These are phyloP conservation scores for Sitta carolinensis DNA, from an alignment of 2,797 vertebrate species.

Conservation along the genomic window DNA sequence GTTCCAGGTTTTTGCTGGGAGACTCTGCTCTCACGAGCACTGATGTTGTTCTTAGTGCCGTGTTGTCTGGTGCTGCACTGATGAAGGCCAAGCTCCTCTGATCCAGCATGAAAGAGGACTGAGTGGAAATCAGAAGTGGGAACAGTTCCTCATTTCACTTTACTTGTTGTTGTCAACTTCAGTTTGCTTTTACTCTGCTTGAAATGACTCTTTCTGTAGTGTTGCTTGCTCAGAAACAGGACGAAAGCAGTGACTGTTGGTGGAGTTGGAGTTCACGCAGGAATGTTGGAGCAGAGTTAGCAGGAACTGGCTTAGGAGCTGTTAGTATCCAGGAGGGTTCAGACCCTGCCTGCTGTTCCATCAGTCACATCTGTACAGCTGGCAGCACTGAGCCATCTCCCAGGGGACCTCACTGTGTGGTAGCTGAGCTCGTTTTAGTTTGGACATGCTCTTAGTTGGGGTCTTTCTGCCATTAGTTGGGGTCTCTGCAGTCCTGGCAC, in stretches of 20 bases:
- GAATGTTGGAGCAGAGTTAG: background rate
- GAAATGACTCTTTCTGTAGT: background rate
- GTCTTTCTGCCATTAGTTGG: background rate
- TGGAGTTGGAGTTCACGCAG: background rate
- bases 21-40: slow-evolving; percentile 2
- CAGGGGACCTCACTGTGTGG: rapidly evolving
- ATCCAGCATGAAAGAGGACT: slow-evolving; percentile 33
- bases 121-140: slow-evolving; percentile 37
- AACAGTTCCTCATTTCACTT: slow-evolving; percentile 27
- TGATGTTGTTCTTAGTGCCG: background rate
- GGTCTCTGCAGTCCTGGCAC: background rate
- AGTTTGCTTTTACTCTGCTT: background rate
- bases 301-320: background rate
- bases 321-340: background rate
- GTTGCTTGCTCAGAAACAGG: background rate
- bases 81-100: slow-evolving; percentile 27
- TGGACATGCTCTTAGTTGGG: background rate
- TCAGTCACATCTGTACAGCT: background rate
- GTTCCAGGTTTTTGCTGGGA: background rate
- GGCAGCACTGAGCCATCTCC: background rate
- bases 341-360: background rate
- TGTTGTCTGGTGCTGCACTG: background rate
- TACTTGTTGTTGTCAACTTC: slow-evolving; percentile 19
- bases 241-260: background rate
- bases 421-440: background rate